Conservation (phyloP, 1,140 invertebrate species). For the Oscheius sp. region DNA sequence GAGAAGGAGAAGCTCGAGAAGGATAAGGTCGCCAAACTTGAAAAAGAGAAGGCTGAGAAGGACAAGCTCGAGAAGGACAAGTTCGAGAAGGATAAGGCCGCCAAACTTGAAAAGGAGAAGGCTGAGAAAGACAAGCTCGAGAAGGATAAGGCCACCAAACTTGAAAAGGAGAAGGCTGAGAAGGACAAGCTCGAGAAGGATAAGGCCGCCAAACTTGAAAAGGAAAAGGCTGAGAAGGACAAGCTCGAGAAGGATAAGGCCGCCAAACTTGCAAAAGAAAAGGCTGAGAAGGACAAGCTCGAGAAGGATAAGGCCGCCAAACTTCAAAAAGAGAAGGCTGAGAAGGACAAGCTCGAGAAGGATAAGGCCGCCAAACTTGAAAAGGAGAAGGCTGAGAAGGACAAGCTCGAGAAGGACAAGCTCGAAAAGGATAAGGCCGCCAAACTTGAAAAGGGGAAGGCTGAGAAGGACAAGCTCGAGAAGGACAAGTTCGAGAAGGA, state of each 20-base stretch:
- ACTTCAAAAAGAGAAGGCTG: background rate
- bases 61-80: too few species aligned
- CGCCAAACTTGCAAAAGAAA: background rate
- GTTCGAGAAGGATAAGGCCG: background rate
- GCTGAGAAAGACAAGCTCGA: background rate
- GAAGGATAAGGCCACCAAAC: background rate
- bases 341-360: background rate
- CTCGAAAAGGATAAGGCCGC: background rate
- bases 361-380: background rate
- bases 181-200: background rate
- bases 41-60: background rate
- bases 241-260: constrained; percentile 6
- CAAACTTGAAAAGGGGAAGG: background rate
- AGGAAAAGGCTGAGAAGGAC: background rate
- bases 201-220: background rate
- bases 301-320: constrained; percentile 2
- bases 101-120: background rate
- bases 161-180: background rate
- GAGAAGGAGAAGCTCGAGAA: constrained; percentile 2
- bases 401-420: constrained; percentile 1
- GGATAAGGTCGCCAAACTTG: background rate
- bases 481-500: constrained; percentile 1
- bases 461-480: background rate
- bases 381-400: background rate
- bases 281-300: background rate